A percentile compares a stretch with the other conserved stretches of the same genome.
phyloP scores from a whole-genome alignment of 2,888 invertebrate genomes.

The Tuta absoluta region DNA sequence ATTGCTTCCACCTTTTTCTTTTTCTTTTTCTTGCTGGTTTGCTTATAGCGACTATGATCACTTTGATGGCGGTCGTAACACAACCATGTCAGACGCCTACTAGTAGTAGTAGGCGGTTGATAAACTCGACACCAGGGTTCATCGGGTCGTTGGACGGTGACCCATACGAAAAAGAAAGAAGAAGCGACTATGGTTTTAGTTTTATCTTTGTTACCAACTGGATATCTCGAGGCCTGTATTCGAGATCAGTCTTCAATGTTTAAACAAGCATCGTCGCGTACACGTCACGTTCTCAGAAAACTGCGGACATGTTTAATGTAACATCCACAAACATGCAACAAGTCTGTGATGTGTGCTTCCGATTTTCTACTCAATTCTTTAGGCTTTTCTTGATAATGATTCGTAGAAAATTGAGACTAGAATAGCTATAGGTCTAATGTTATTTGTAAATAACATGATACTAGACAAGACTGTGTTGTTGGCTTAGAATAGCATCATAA shows the following conservation, averaged over 20 bases:
- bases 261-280: background rate
- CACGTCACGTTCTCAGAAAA: conserved; percentile 5
- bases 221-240: background rate
- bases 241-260: background rate
- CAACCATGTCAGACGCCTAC: too few relatives aligned
- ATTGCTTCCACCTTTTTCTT: too few relatives aligned
- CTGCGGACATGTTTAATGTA: conserved; percentile 8
- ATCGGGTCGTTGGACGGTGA: too few relatives aligned
- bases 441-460: too few relatives aligned
- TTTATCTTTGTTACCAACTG: background rate
- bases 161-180: background rate
- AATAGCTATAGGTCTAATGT: too few relatives aligned
- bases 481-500: too few relatives aligned
- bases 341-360: conserved; percentile 3
- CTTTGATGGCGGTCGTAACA: too few relatives aligned
- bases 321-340: conserved; percentile 5
- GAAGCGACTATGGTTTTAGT: background rate
- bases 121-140: too few relatives aligned
- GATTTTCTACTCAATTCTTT: conserved; percentile 1
- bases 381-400: background rate
- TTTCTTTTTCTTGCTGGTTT: too few relatives aligned
- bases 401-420: background rate
- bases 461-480: too few relatives aligned
- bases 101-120: too few relatives aligned
- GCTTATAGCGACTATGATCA: too few relatives aligned